Percentiles rank a stretch among this genome's conserved stretches.
These are phyloP conservation scores for Hormiphora californensis DNA, from an alignment of 37 sponge, comb jelly and placozoan species.

Conservation along the genomic window DNA sequence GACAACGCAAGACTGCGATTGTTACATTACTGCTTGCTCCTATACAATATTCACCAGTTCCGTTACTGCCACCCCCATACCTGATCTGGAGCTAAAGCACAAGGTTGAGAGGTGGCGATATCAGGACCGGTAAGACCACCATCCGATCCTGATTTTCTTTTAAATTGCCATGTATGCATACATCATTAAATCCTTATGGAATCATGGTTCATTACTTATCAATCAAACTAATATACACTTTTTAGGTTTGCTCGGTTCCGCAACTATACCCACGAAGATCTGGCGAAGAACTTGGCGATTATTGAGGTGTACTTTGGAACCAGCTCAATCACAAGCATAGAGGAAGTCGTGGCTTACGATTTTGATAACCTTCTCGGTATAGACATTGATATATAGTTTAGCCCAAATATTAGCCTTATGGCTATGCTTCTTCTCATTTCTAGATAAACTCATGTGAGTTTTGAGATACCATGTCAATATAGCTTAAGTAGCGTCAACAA, in stretches of 20 bases:
- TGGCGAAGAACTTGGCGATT: neutral
- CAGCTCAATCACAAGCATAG: neutral
- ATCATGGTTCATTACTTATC: no score
- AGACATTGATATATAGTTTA: neutral
- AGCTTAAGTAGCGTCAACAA: no score
- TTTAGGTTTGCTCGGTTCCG: neutral
- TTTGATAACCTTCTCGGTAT: neutral
- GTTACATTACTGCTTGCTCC: neutral
- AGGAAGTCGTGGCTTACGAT: constrained; percentile 5
- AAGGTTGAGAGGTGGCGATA: neutral
- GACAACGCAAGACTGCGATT: neutral
- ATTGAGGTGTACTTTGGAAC: neutral
- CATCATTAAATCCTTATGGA: no score
- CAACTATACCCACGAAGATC: constrained; percentile 1
- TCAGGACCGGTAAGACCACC: no score
- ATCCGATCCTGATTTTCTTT: no score
- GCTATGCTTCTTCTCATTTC: neutral
- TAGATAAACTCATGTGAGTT: no score
- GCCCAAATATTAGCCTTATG: neutral
- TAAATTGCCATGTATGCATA: no score
- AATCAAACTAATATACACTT: no score
- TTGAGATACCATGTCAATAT: no score
- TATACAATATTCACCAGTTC: neutral
- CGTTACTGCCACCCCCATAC: neutral
- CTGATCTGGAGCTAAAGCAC: neutral